phyloP scores from a whole-genome alignment of 2,888 invertebrate species.

The Kryphioiulus occultus region DNA sequence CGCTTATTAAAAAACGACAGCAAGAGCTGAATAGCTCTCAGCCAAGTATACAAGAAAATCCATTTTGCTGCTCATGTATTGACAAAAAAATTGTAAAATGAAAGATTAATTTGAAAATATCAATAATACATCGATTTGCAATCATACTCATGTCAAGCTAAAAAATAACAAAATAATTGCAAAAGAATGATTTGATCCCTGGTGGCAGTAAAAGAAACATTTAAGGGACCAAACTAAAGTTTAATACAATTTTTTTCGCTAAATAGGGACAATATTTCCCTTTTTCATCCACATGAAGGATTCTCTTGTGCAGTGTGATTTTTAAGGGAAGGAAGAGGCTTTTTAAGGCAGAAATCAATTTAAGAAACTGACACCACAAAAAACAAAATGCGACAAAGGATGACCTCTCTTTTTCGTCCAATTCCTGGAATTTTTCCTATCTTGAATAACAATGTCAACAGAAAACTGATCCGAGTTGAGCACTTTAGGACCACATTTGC shows the following conservation, averaged over 20 bases:
- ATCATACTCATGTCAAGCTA: no score
- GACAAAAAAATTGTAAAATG: no score
- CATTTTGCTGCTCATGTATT: no score
- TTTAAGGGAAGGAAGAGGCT: background rate
- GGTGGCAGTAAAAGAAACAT: no score
- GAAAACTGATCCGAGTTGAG: background rate
- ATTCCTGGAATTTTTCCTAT: background rate
- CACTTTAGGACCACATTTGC: background rate
- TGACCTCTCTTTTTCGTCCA: background rate
- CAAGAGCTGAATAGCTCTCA: background rate
- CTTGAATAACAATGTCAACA: conserved; percentile 20
- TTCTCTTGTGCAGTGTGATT: background rate
- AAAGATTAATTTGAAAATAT: no score
- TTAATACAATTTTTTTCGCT: no score
- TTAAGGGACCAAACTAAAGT: no score
- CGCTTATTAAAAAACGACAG: background rate
- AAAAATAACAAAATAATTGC: no score
- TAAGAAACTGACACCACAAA: background rate
- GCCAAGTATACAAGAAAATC: background rate
- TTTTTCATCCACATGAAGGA: background rate
- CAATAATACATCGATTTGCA: no score
- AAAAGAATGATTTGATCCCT: no score
- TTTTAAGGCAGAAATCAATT: conserved; percentile 13
- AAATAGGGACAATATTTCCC: no score
- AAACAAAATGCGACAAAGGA: background rate